Base-by-base conservation (phyloP, 1,140 invertebrate species). In the Brachionus plicatilis region DNA sequence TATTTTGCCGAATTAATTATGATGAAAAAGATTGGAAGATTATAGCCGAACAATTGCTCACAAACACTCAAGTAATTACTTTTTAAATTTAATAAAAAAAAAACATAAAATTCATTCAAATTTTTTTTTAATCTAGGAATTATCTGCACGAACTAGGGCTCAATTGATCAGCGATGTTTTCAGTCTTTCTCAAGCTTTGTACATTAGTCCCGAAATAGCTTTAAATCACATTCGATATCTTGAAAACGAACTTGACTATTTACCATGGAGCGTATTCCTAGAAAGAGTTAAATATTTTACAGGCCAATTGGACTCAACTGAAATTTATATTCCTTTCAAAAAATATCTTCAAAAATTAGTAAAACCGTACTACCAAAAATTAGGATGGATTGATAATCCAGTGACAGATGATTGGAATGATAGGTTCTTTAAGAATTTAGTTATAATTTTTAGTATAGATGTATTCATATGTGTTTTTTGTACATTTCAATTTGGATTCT, bases 171-270 rank as follows among this genome's bases (percentile, higher is more conserved):
- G 75, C 27, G 85, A 85, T 37, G 33, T 47, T 47, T 78, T 85
- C 37, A 84, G 79, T 20, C 60, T 85, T 8, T 24, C 85, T 1
- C 65, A 65, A 82, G 82, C 50, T 45, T 12, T 56, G 11, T 27
- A 80, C 12, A 24, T 66, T 9, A 68, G 33, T 7, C 24, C 33
- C 9, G 27, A 45, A 66, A 43, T 47, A 9, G 87, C 88, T 4
- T 85, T 91, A 66, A 85, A 88, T 53, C 86, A 91, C 82, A 87
- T 87, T 14, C 86, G 85, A n/a, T 91, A 91, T 85, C 83, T 91
- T 66, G 85, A 88, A 14, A 86, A 87, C 29, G 91, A 91, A 85
- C 83, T 47, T 1, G 86, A 89, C 80, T 88, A 88, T 84, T 86
- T 90, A 6, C 90, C 91, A 2, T 92, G 91, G 91, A 82, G 12